Conservation (phyloP, 2,113 vertebrate genomes). For the Nicator chloris region DNA sequence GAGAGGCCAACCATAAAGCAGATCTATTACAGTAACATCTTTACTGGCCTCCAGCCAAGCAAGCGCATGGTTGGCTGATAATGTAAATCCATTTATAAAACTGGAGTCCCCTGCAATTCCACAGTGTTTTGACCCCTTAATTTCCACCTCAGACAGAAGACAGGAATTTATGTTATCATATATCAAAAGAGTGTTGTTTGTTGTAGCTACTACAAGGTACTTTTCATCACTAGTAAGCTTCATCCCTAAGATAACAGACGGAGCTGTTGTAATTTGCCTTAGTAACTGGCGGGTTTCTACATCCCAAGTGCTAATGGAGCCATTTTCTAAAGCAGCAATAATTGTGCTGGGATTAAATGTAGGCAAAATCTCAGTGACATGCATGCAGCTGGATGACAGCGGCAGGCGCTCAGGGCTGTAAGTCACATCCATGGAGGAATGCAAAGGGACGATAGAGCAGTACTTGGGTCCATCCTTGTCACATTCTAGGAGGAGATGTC, state of each 20-base stretch:
- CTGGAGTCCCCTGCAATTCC: constrained; percentile 80
- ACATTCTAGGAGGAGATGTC: constrained; percentile 95
- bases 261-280: constrained; percentile 92
- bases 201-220: constrained; percentile 95
- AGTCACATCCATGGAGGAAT: constrained; percentile 97
- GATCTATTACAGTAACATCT: constrained; percentile 93
- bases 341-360: constrained; percentile 91
- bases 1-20: constrained; percentile 95
- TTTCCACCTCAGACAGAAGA: constrained; percentile 94
- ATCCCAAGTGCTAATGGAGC: constrained; percentile 97
- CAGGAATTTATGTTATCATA: constrained; percentile 98
- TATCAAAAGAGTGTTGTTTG: constrained; percentile 94
- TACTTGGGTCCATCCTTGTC: constrained; percentile 98
- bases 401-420: constrained; percentile 94
- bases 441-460: constrained; percentile 95
- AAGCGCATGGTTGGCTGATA: constrained; percentile 92
- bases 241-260: constrained; percentile 92
- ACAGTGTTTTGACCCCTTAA: constrained; percentile 93
- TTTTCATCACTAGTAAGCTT: constrained; percentile 91
- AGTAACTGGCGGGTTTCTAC: constrained; percentile 90
- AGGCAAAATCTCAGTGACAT: constrained; percentile 93
- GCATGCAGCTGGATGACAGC: constrained; percentile 90
- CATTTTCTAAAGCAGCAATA: constrained; percentile 93
- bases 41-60: constrained; percentile 98
- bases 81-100: constrained; percentile 94